Percentiles rank a stretch among this genome's conserved stretches.
Evolutionary conservation across 2,113 vertebrate species (phyloP).

Genomic region (Gymnogyps californianus): DNA sequence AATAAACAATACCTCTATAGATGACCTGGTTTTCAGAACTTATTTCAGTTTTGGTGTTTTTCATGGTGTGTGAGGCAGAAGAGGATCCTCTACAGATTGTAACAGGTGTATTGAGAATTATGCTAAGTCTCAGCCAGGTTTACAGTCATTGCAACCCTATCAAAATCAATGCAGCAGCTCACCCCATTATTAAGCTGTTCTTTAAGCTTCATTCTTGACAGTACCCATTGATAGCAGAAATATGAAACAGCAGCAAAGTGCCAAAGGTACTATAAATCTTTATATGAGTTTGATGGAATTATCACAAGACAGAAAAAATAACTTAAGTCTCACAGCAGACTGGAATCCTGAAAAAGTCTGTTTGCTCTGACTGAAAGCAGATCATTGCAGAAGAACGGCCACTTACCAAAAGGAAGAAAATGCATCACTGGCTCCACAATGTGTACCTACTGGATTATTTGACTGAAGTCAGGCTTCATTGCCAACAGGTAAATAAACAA

Average conservation of each 20-base stretch:
- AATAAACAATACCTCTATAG: background rate
- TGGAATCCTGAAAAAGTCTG: background rate
- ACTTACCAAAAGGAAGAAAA: conserved; percentile 17
- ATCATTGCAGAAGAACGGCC: background rate
- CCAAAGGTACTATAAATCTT: background rate
- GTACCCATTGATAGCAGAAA: background rate
- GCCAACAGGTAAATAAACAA: conserved; percentile 50
- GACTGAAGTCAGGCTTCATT: conserved; percentile 15
- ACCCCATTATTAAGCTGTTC: background rate
- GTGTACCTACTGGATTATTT: background rate
- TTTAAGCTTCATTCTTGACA: background rate
- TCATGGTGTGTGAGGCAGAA: background rate
- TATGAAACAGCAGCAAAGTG: background rate
- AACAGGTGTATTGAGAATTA: background rate
- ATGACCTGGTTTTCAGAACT: background rate
- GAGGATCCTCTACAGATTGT: background rate
- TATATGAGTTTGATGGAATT: background rate
- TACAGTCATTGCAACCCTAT: background rate
- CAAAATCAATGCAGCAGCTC: background rate
- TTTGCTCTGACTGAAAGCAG: conserved; percentile 3
- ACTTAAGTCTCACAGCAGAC: background rate
- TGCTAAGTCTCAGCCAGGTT: background rate
- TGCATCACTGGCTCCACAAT: background rate
- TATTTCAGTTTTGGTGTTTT: background rate
- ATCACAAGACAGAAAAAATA: background rate